Percentiles rank a stretch among this genome's conserved stretches.
Conservation (phyloP, 2,888 invertebrate genomes). For the Stictocephala bisonia region DNA sequence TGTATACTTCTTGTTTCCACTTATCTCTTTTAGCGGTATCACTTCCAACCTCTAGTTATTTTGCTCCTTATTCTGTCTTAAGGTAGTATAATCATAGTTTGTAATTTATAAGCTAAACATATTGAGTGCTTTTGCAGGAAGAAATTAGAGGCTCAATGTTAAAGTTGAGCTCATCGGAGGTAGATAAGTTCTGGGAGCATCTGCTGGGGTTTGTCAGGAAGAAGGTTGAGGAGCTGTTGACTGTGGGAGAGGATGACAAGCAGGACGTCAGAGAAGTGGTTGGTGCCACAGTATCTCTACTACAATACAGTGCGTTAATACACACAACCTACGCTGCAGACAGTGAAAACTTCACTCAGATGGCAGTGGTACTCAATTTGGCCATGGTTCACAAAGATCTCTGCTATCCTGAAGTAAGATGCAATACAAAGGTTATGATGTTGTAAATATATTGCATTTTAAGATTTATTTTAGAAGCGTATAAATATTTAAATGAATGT, state of each 20-base stretch:
- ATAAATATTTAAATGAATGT: too few species aligned
- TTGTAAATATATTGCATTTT: not conserved
- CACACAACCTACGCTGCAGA: not conserved
- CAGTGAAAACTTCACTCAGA: conserved; percentile 1
- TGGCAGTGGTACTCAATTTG: conserved; percentile 1
- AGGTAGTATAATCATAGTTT: too few species aligned
- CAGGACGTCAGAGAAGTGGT: not conserved
- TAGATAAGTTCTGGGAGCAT: conserved; percentile 9
- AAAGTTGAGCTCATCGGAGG: not conserved
- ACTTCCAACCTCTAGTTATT: too few species aligned
- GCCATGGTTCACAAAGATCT: not conserved
- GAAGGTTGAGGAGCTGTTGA: not conserved
- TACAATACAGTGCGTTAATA: not conserved
- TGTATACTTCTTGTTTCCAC: too few species aligned
- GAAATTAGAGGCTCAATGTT: conserved; percentile 5
- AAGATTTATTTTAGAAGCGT: too few species aligned
- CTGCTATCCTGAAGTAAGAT: conserved; percentile 3
- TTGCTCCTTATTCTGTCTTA: too few species aligned
- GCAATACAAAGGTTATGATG: too few species aligned
- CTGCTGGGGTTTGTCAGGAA: not conserved
- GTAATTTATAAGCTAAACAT: not conserved
- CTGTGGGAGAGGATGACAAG: not conserved
- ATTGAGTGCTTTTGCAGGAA: conserved; percentile 1
- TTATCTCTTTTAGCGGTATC: too few species aligned
- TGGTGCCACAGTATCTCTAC: not conserved